phyloP scores from a whole-genome alignment of 1,140 invertebrate genomes.

The Drosophila obscura region DNA sequence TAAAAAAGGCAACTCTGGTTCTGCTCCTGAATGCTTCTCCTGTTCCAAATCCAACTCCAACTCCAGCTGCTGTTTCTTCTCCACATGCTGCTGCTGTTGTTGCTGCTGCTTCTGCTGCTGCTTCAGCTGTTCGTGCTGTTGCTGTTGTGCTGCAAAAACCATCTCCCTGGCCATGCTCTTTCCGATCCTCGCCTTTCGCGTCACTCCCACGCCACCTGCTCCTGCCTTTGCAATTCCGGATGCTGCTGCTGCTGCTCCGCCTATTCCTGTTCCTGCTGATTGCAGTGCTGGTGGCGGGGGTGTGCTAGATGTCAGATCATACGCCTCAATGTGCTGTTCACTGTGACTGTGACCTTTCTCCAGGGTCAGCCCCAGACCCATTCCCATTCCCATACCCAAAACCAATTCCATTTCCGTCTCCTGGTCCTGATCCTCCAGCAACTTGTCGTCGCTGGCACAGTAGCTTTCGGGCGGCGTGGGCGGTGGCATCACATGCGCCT shows the following conservation, averaged over 20 bases:
- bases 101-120: constrained; percentile 18
- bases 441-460: constrained; percentile 72
- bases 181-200: constrained; percentile 87
- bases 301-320: constrained; percentile 65
- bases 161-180: constrained; percentile 88
- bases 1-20: constrained; percentile 73
- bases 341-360: constrained; percentile 4
- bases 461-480: constrained; percentile 78
- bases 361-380: not conserved
- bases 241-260: constrained; percentile 85
- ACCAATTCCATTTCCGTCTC: constrained; percentile 44
- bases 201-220: constrained; percentile 14
- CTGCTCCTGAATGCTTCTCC: constrained; percentile 16
- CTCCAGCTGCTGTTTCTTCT: constrained; percentile 18
- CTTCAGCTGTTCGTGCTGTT: constrained; percentile 31
- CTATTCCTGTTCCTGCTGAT: constrained; percentile 84
- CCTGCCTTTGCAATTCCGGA: constrained; percentile 84
- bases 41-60: constrained; percentile 19
- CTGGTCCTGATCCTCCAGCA: constrained; percentile 55
- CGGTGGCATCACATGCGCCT: constrained; percentile 77
- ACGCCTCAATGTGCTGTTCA: constrained; percentile 58
- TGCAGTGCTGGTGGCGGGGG: constrained; percentile 37
- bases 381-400: constrained; percentile 4
- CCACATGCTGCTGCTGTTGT: constrained; percentile 35
- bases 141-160: constrained; percentile 71